phyloP scores from a whole-genome alignment of 2,797 vertebrate genomes.

The Psittacula derbiana region DNA sequence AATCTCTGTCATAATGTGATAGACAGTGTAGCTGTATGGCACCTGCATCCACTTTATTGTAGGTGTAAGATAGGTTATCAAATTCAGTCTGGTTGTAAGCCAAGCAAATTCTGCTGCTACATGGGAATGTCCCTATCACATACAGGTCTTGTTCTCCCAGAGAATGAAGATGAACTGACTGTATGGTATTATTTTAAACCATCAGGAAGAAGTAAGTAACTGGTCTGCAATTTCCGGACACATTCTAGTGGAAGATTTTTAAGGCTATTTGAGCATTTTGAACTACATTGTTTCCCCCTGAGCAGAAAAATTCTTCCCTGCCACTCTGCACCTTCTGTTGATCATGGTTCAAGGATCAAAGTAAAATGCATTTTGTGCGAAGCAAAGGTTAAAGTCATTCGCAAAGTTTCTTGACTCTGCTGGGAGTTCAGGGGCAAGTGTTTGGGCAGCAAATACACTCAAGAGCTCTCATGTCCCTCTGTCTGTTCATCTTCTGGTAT shows the following conservation, averaged over 20 bases:
- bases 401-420: constrained; percentile 26
- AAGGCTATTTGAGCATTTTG: constrained; percentile 59
- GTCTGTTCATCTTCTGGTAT: not conserved
- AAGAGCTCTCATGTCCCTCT: not conserved
- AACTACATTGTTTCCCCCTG: constrained; percentile 44
- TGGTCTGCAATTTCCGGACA: not conserved
- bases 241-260: constrained; percentile 28
- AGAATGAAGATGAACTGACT: not conserved
- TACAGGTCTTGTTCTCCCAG: not conserved
- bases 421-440: constrained; percentile 27
- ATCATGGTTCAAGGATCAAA: constrained; percentile 68
- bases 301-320: constrained; percentile 49
- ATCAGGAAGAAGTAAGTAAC: not conserved
- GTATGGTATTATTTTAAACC: not conserved
- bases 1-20: not conserved
- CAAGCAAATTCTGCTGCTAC: not conserved
- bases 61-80: not conserved
- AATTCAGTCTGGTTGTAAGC: not conserved
- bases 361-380: constrained; percentile 46
- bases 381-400: constrained; percentile 60
- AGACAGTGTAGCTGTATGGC: not conserved
- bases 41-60: not conserved
- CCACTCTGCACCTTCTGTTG: constrained; percentile 59
- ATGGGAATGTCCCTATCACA: not conserved
- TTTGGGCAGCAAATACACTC: constrained; percentile 7